Conservation (phyloP, 2,888 invertebrate genomes). For the Melieria omissa region DNA sequence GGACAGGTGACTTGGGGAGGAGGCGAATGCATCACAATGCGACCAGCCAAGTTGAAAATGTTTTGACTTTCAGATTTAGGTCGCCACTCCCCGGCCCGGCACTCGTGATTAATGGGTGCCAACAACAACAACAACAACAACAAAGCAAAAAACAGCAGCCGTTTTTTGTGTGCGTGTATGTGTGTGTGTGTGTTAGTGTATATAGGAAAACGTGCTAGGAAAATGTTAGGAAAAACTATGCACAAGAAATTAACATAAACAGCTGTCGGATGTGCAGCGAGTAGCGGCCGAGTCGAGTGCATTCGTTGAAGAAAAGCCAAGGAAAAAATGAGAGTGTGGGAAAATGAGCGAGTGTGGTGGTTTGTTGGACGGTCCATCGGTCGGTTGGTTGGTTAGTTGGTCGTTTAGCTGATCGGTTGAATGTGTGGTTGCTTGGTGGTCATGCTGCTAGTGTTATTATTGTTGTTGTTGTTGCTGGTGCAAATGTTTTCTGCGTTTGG, state of each 20-base stretch:
- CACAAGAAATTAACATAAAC: slow-evolving; percentile 28
- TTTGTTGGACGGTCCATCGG: neutral
- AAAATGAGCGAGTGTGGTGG: neutral
- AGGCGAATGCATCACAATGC: neutral
- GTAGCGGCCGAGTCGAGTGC: neutral
- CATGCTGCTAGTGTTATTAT: neutral
- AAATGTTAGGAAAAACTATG: neutral
- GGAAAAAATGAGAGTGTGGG: slow-evolving; percentile 17
- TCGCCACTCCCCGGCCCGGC: slow-evolving; percentile 34
- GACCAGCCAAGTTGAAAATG: slow-evolving; percentile 17
- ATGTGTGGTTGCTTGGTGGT: neutral
- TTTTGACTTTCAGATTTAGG: slow-evolving; percentile 34
- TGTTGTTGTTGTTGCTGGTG: too few species aligned
- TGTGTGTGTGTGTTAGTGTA: neutral
- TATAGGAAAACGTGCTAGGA: neutral
- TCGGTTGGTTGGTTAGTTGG: neutral
- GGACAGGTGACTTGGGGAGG: neutral
- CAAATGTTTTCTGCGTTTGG: too few species aligned
- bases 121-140: slow-evolving; percentile 9
- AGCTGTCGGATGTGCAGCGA: slow-evolving; percentile 28
- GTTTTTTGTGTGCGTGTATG: neutral
- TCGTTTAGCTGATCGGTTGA: neutral
- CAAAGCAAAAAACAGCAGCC: slow-evolving; percentile 5
- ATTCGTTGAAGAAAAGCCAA: neutral
- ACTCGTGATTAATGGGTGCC: slow-evolving; percentile 25